phyloP scores from a whole-genome alignment of 1,140 invertebrate species.

The Drosophila punjabiensis region DNA sequence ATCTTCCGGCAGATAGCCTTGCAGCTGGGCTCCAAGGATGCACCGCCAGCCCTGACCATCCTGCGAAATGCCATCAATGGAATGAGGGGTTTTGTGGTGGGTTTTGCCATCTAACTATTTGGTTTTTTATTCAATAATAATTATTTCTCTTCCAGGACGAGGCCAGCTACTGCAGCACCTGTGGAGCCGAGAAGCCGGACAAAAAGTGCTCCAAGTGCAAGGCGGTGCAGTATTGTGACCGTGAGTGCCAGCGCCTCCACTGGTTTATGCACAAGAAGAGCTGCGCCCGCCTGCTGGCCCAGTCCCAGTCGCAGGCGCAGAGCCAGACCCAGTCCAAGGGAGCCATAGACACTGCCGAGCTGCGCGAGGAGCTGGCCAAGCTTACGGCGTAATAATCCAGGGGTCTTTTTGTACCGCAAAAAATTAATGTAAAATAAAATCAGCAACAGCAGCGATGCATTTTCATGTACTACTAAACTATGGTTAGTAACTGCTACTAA shows the following conservation, averaged over 20 bases:
- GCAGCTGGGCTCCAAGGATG: slow-evolving; percentile 90
- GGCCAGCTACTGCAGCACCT: slow-evolving; percentile 92
- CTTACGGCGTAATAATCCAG: slow-evolving; percentile 57
- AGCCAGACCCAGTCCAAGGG: slow-evolving; percentile 42
- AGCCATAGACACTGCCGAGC: slow-evolving; percentile 68
- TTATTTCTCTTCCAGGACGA: slow-evolving; percentile 86
- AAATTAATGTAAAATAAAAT: slow-evolving; percentile 40
- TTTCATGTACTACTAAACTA: slow-evolving; percentile 29
- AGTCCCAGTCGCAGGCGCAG: slow-evolving; percentile 40
- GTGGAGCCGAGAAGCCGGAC: slow-evolving; percentile 93
- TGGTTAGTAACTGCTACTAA: slow-evolving; percentile 16
- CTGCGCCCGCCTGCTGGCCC: slow-evolving; percentile 87
- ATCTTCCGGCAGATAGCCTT: slow-evolving; percentile 94
- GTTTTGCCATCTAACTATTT: neutral
- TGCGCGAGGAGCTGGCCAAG: slow-evolving; percentile 74
- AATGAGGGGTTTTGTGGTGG: slow-evolving; percentile 89
- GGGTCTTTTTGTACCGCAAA: slow-evolving; percentile 23
- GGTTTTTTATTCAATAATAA: no score
- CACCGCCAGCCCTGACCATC: slow-evolving; percentile 89
- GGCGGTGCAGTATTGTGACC: slow-evolving; percentile 96
- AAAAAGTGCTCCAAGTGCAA: slow-evolving; percentile 99
- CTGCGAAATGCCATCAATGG: slow-evolving; percentile 96
- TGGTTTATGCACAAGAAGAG: slow-evolving; percentile 98
- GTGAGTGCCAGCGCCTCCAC: slow-evolving; percentile 97
- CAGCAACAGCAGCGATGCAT: slow-evolving; percentile 29